Percentiles rank a stretch among this genome's conserved stretches.
These are phyloP conservation scores for Cotesia typhae DNA, from an alignment of 1,140 invertebrate species.

Conservation along the genomic window DNA sequence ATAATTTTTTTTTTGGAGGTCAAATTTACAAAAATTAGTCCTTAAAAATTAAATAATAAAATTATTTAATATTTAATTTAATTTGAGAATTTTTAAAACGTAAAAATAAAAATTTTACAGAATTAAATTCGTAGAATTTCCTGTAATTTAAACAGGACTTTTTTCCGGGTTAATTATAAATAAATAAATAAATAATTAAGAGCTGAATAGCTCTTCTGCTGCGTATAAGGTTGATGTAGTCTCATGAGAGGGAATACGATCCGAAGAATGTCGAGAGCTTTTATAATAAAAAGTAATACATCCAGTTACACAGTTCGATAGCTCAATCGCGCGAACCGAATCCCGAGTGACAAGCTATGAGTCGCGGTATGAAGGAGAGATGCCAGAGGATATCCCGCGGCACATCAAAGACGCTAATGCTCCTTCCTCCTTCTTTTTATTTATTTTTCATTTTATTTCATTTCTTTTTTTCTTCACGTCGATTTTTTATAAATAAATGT, in stretches of 20 bases:
- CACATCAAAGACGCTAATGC: constrained; percentile 39
- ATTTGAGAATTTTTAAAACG: too few species aligned
- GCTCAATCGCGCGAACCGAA: constrained; percentile 51
- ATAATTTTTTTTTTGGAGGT: too few species aligned
- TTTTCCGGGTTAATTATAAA: too few species aligned
- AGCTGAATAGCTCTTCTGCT: constrained; percentile 8
- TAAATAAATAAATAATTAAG: too few species aligned
- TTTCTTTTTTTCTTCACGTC: constrained; percentile 3
- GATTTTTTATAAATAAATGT: constrained; percentile 16
- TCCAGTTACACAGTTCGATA: constrained; percentile 57
- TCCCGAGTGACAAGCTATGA: constrained; percentile 61
- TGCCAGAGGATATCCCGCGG: constrained; percentile 41
- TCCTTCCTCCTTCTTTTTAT: constrained; percentile 34
- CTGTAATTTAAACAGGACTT: too few species aligned
- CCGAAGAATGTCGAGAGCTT: not conserved
- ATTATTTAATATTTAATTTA: too few species aligned
- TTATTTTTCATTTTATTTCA: constrained; percentile 34
- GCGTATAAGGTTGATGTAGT: constrained; percentile 7
- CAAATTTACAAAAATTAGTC: too few species aligned
- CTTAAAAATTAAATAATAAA: too few species aligned
- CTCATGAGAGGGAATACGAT: constrained; percentile 10
- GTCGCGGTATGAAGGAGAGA: constrained; percentile 48
- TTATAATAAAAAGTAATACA: constrained; percentile 43
- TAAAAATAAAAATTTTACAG: too few species aligned
- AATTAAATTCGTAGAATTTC: too few species aligned